A percentile compares a stretch with the other conserved stretches of the same genome.
phyloP scores from a whole-genome alignment of 2,797 vertebrate genomes.

The Scleropages formosus region DNA sequence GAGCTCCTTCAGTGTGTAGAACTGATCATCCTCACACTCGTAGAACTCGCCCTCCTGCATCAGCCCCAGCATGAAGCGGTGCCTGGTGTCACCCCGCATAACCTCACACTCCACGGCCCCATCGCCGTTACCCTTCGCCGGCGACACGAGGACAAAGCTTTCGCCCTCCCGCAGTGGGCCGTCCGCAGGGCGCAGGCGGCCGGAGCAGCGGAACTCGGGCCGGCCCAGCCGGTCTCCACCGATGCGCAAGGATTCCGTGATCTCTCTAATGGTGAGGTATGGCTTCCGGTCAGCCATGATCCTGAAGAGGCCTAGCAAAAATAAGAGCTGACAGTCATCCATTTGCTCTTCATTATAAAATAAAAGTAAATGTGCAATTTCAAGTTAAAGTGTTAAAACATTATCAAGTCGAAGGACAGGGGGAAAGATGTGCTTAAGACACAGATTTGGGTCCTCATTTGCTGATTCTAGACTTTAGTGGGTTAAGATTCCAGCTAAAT shows the following conservation, averaged over 20 bases:
- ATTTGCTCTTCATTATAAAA: neutral
- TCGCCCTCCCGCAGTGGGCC: conserved; percentile 59
- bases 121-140: conserved; percentile 50
- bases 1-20: conserved; percentile 78
- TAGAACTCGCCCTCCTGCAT: conserved; percentile 73
- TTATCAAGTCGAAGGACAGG: too few relatives aligned
- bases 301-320: conserved; percentile 71
- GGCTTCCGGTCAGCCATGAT: conserved; percentile 71
- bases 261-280: conserved; percentile 70
- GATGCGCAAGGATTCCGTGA: conserved; percentile 63
- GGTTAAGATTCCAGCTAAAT: too few relatives aligned
- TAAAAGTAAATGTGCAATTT: too few relatives aligned
- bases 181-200: conserved; percentile 58
- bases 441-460: too few relatives aligned
- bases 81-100: conserved; percentile 51
- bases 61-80: conserved; percentile 63
- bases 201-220: conserved; percentile 63
- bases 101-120: conserved; percentile 61
- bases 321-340: neutral
- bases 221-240: conserved; percentile 63
- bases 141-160: conserved; percentile 64
- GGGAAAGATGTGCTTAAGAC: too few relatives aligned
- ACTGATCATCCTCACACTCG: conserved; percentile 75
- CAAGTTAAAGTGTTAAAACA: too few relatives aligned
- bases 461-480: too few relatives aligned